phyloP scores from a whole-genome alignment of 1,140 invertebrate genomes.

The Drosophila seguyi region DNA sequence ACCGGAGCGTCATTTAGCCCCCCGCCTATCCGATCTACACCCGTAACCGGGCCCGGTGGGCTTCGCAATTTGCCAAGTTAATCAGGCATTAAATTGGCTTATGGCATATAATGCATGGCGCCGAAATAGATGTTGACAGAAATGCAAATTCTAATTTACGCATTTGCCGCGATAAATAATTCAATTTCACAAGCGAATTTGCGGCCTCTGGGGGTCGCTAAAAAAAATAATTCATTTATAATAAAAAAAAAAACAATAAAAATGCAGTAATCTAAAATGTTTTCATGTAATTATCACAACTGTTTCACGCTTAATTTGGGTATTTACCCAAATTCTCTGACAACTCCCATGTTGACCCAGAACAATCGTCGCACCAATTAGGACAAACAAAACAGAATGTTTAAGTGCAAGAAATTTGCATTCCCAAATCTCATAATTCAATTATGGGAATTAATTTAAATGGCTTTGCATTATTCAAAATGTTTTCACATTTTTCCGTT shows the following conservation, averaged over 20 bases:
- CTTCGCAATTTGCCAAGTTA: constrained; percentile 64
- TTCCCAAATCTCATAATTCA: constrained; percentile 56
- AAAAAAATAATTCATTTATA: background rate
- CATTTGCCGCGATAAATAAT: constrained; percentile 58
- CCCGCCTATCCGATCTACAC: constrained; percentile 12
- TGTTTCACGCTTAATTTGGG: constrained; percentile 37
- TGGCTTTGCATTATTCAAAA: constrained; percentile 55
- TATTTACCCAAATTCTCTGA: constrained; percentile 14
- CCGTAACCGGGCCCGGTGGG: background rate
- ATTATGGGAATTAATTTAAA: constrained; percentile 65
- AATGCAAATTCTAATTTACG: constrained; percentile 68
- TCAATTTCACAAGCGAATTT: constrained; percentile 54
- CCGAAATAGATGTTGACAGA: constrained; percentile 70
- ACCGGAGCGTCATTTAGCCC: background rate
- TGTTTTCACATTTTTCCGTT: constrained; percentile 11
- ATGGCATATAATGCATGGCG: constrained; percentile 33
- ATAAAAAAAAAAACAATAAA: background rate
- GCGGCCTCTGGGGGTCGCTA: constrained; percentile 11
- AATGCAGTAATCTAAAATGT: constrained; percentile 26
- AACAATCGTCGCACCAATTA: constrained; percentile 48
- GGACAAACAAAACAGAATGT: constrained; percentile 40
- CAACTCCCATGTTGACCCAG: constrained; percentile 20
- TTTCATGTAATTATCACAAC: constrained; percentile 31
- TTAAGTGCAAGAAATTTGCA: constrained; percentile 38
- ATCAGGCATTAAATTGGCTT: constrained; percentile 79